Conservation (phyloP, 2,797 vertebrate genomes). For the Micropoecilia bifurca region DNA sequence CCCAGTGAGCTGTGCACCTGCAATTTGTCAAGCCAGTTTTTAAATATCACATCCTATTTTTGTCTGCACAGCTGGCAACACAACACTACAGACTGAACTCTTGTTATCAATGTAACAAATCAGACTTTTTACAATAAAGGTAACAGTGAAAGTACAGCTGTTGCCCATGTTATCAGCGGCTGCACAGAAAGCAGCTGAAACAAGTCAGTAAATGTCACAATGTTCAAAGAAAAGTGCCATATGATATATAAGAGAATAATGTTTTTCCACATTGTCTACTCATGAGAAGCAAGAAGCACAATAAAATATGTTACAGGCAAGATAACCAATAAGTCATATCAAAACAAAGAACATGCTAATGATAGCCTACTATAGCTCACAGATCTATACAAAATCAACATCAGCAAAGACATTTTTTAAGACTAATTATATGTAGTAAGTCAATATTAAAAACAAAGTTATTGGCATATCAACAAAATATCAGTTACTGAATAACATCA, state of each 20-base stretch:
- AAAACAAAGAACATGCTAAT: slow-evolving; percentile 2
- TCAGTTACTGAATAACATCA: not conserved
- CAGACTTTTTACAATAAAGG: not conserved
- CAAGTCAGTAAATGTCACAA: not conserved
- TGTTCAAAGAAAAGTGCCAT: not conserved
- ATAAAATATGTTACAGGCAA: not conserved
- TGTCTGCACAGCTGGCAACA: not conserved
- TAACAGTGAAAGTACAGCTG: not conserved
- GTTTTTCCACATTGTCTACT: not conserved
- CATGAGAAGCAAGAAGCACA: not conserved
- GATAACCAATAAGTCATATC: not conserved
- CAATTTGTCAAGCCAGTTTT: not conserved
- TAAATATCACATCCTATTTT: slow-evolving; percentile 2
- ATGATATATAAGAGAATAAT: not conserved
- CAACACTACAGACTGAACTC: not conserved
- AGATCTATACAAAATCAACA: not conserved
- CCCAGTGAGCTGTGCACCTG: not conserved
- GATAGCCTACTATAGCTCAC: not conserved
- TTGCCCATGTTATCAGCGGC: not conserved
- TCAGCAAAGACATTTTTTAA: not conserved
- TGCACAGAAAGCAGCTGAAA: slow-evolving; percentile 1
- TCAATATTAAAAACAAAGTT: not conserved
- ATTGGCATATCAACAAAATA: not conserved
- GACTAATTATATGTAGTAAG: not conserved
- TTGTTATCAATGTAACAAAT: not conserved